A percentile compares a stretch with the other conserved stretches of the same genome.
phyloP scores from a whole-genome alignment of 2,888 invertebrate genomes.

The Lottia scabra region DNA sequence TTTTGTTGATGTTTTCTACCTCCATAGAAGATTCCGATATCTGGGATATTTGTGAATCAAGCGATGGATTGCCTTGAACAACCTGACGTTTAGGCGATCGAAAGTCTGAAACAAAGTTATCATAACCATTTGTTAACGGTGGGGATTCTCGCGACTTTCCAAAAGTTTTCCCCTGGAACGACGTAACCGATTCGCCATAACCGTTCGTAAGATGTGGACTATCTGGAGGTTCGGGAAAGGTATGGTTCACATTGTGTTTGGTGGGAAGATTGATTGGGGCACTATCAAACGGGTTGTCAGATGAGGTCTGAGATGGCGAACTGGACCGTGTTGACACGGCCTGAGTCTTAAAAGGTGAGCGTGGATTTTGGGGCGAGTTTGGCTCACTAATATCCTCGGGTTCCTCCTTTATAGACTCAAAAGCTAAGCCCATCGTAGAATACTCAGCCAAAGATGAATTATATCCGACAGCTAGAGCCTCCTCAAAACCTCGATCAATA shows the following conservation, averaged over 20 bases:
- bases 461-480: constrained; percentile 44
- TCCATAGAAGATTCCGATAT: neutral
- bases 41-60: neutral
- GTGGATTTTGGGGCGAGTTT: neutral
- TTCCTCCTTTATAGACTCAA: constrained; percentile 53
- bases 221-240: neutral
- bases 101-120: no score
- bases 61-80: no score
- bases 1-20: neutral
- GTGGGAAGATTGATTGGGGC: neutral
- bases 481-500: constrained; percentile 53
- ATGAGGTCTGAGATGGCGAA: neutral
- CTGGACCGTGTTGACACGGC: neutral
- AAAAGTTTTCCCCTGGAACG: neutral
- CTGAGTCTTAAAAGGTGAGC: neutral
- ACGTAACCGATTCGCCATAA: neutral
- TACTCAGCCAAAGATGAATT: constrained; percentile 31
- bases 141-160: neutral
- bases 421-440: constrained; percentile 38
- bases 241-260: neutral
- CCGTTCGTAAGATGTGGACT: neutral
- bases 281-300: neutral
- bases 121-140: neutral
- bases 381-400: constrained; percentile 34
- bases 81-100: no score